These are phyloP conservation scores for Sparus aurata DNA, from an alignment of 2,797 vertebrate species.

Conservation along the genomic window DNA sequence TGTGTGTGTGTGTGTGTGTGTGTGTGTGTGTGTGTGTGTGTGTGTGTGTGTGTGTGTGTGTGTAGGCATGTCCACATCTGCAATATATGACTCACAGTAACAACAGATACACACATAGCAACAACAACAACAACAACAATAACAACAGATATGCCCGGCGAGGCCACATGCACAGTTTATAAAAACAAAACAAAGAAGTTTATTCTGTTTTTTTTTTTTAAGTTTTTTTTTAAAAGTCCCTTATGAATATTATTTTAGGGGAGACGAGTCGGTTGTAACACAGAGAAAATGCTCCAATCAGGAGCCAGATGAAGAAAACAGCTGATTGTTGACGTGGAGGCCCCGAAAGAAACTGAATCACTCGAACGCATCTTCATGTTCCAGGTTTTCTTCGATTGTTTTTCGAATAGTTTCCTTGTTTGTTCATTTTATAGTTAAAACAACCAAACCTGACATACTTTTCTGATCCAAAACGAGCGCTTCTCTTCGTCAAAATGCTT, in stretches of 20 bases:
- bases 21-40: conserved; percentile 56
- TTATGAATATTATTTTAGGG: conserved; percentile 8
- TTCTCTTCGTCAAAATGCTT: too few relatives aligned
- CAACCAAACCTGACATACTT: neutral
- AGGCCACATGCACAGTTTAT: conserved; percentile 70
- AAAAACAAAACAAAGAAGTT: conserved; percentile 42
- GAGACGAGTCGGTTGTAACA: conserved; percentile 44
- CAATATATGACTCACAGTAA: conserved; percentile 61
- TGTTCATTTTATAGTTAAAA: neutral
- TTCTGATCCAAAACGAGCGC: neutral
- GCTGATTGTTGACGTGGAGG: neutral
- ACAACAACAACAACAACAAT: conserved; percentile 56
- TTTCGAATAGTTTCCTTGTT: neutral
- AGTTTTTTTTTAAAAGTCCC: neutral
- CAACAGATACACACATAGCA: conserved; percentile 61
- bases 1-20: conserved; percentile 36
- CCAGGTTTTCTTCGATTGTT: neutral
- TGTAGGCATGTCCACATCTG: conserved; percentile 41
- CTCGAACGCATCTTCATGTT: neutral
- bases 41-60: conserved; percentile 34
- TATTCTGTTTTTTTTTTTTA: conserved; percentile 6
- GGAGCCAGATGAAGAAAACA: neutral
- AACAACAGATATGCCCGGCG: conserved; percentile 59
- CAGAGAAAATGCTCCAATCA: neutral
- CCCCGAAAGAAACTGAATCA: neutral